phyloP scores from a whole-genome alignment of 2,888 invertebrate genomes.

The Emmelina monodactyla region DNA sequence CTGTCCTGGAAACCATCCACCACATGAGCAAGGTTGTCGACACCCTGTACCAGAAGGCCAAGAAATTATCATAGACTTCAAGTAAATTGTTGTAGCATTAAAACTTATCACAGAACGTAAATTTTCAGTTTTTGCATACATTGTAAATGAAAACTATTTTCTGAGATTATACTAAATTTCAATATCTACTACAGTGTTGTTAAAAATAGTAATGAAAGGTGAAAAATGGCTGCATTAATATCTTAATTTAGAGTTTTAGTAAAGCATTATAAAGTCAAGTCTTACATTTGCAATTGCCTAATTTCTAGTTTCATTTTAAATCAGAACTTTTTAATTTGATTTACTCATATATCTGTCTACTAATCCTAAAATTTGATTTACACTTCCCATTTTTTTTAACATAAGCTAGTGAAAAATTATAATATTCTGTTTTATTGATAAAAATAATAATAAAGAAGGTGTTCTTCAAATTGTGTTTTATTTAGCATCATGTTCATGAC shows the following conservation, averaged over 20 bases:
- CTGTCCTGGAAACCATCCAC: slow-evolving; percentile 96
- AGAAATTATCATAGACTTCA: slow-evolving; percentile 85
- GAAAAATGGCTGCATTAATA: too few relatives aligned
- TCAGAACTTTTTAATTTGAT: slow-evolving; percentile 32
- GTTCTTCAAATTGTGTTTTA: slow-evolving; percentile 48
- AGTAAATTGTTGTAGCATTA: slow-evolving; percentile 58
- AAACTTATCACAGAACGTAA: slow-evolving; percentile 47
- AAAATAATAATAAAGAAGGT: slow-evolving; percentile 50
- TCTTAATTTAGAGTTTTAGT: too few relatives aligned
- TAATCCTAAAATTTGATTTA: slow-evolving; percentile 42
- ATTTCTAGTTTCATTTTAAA: slow-evolving; percentile 15
- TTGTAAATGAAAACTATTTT: slow-evolving; percentile 52
- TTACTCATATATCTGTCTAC: slow-evolving; percentile 31
- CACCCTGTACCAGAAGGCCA: slow-evolving; percentile 98
- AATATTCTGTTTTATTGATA: slow-evolving; percentile 62
- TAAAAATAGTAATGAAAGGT: background rate
- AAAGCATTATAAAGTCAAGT: slow-evolving; percentile 2
- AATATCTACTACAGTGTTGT: slow-evolving; percentile 21
- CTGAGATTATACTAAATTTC: slow-evolving; percentile 42
- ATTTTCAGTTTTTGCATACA: slow-evolving; percentile 49
- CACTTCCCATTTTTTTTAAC: slow-evolving; percentile 33
- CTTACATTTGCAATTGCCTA: slow-evolving; percentile 13
- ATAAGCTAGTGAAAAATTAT: slow-evolving; percentile 60
- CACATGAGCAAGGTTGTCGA: slow-evolving; percentile 99
- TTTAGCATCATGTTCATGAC: slow-evolving; percentile 20